Conservation (phyloP, 1,140 invertebrate species). For the Leptonema lineaticorne region DNA sequence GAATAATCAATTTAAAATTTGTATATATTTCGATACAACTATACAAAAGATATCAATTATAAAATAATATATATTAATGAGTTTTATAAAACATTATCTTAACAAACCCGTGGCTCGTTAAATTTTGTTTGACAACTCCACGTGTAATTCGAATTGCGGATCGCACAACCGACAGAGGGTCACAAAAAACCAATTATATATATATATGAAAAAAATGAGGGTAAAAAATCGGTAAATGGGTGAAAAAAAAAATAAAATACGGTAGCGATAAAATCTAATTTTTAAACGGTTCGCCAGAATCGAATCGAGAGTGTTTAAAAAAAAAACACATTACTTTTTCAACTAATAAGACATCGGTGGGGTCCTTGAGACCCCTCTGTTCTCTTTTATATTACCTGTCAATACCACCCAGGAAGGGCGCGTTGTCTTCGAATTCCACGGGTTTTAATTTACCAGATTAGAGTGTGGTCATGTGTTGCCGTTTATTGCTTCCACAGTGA, state of each 20-base stretch:
- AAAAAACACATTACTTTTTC: too few species aligned
- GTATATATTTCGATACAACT: too few species aligned
- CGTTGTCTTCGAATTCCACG: conserved; percentile 38
- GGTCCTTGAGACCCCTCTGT: neutral
- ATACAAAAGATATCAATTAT: too few species aligned
- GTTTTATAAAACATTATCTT: too few species aligned
- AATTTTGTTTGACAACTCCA: conserved; percentile 35
- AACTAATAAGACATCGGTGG: conserved; percentile 31
- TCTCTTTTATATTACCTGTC: conserved; percentile 37
- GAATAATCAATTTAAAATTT: too few species aligned
- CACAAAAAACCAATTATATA: neutral
- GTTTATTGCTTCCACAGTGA: conserved; percentile 34
- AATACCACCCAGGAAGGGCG: conserved; percentile 40
- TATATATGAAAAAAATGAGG: too few species aligned
- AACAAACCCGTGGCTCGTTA: conserved; percentile 37
- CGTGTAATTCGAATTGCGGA: conserved; percentile 29
- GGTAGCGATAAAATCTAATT: too few species aligned
- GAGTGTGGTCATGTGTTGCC: conserved; percentile 25
- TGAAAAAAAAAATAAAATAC: too few species aligned
- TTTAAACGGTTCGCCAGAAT: too few species aligned
- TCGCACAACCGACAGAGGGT: neutral
- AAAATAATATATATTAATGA: too few species aligned
- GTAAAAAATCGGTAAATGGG: too few species aligned
- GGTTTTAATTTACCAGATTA: conserved; percentile 41
- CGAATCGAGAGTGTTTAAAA: too few species aligned